Percentiles rank a stretch among this genome's conserved stretches.
phyloP scores from a whole-genome alignment of 2,113 vertebrate species.

The Callospermophilus lateralis region DNA sequence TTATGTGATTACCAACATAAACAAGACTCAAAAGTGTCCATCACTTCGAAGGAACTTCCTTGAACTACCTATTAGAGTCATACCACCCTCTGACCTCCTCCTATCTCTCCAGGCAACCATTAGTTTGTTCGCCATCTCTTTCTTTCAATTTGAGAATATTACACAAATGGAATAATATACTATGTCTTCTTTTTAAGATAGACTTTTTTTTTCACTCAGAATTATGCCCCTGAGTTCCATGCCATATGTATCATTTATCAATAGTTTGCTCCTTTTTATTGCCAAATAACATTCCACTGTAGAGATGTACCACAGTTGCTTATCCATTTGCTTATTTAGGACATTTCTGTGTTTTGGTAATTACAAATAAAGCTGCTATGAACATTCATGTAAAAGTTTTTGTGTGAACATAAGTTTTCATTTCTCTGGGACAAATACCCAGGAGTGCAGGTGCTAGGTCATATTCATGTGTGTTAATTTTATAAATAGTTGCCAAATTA shows the following conservation, averaged over 20 bases:
- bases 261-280: neutral
- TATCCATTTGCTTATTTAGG: neutral
- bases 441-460: neutral
- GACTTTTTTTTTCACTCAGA: neutral
- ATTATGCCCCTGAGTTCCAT: neutral
- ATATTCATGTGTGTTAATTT: neutral
- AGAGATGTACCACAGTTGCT: neutral
- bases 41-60: neutral
- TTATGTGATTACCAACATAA: neutral
- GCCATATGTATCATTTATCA: neutral
- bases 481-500: neutral
- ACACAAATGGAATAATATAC: neutral
- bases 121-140: neutral
- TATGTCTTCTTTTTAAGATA: neutral
- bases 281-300: neutral
- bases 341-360: neutral
- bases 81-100: too few species aligned
- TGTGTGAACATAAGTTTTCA: neutral
- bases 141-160: neutral
- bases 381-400: neutral
- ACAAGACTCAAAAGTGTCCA: neutral
- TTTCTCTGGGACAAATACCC: neutral
- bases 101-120: neutral
- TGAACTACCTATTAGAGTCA: neutral
- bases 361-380: constrained; percentile 4